phyloP scores from a whole-genome alignment of 2,113 vertebrate genomes.

The Lipophrys pholis region DNA sequence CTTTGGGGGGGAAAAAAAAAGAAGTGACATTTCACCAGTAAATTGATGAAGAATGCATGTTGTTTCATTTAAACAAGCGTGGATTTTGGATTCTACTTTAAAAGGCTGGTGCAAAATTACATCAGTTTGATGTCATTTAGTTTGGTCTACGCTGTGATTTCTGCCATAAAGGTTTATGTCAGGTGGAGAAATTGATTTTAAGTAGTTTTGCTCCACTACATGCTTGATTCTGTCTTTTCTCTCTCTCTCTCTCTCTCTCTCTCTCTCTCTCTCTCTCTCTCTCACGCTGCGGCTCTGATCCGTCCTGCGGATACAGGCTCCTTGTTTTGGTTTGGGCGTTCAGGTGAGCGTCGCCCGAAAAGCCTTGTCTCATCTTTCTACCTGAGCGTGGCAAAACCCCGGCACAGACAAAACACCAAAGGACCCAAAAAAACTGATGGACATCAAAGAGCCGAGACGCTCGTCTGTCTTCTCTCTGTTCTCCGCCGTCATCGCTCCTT shows the following conservation, averaged over 20 bases:
- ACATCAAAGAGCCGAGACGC: slow-evolving; percentile 69
- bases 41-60: neutral
- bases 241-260: slow-evolving; percentile 30
- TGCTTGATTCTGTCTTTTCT: slow-evolving; percentile 46
- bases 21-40: neutral
- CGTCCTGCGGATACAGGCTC: slow-evolving; percentile 35
- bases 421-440: slow-evolving; percentile 41
- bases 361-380: slow-evolving; percentile 54
- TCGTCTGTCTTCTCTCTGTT: neutral
- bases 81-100: slow-evolving; percentile 13
- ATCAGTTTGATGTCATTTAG: slow-evolving; percentile 37
- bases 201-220: slow-evolving; percentile 20
- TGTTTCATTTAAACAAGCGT: slow-evolving; percentile 12
- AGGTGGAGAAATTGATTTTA: slow-evolving; percentile 53
- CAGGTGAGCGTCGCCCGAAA: slow-evolving; percentile 23
- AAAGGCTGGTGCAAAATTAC: slow-evolving; percentile 21
- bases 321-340: slow-evolving; percentile 62
- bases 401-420: slow-evolving; percentile 73
- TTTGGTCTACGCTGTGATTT: slow-evolving; percentile 34
- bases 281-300: slow-evolving; percentile 35
- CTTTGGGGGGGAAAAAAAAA: too few relatives aligned
- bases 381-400: slow-evolving; percentile 61
- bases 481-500: slow-evolving; percentile 8
- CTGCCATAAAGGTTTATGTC: slow-evolving; percentile 33
- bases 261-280: neutral